A percentile compares a stretch with the other conserved stretches of the same genome.
Evolutionary conservation across 1,140 invertebrate species (phyloP).

Genomic region (Spodoptera litura): DNA sequence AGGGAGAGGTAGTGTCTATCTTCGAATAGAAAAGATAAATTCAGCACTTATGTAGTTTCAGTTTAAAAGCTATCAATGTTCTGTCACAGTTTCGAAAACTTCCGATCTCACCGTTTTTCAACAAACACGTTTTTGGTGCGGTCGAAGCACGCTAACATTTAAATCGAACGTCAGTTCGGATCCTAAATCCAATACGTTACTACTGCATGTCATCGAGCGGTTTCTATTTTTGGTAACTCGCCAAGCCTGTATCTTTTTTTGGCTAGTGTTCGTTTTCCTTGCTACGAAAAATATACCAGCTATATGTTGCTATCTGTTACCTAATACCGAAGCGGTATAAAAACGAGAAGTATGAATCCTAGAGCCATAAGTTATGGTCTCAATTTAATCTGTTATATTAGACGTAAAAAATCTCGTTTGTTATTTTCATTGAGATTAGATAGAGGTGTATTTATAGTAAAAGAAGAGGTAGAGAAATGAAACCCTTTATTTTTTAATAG

Average conservation of each 20-base stretch:
- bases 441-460: too few relatives aligned
- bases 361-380: too few relatives aligned
- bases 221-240: constrained; percentile 27
- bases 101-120: neutral
- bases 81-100: too few relatives aligned
- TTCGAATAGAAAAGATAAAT: too few relatives aligned
- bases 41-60: too few relatives aligned
- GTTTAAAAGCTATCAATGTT: too few relatives aligned
- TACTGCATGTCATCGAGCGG: constrained; percentile 27
- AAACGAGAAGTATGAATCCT: neutral
- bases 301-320: neutral
- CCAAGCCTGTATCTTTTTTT: constrained; percentile 24
- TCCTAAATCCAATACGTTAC: constrained; percentile 35
- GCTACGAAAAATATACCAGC: constrained; percentile 6
- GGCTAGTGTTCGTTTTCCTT: neutral
- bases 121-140: neutral
- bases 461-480: too few relatives aligned
- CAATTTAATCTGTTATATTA: too few relatives aligned
- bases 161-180: constrained; percentile 24
- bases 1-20: too few relatives aligned
- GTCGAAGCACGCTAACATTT: constrained; percentile 5
- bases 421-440: too few relatives aligned
- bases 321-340: neutral
- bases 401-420: too few relatives aligned
- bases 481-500: too few relatives aligned